Base-by-base conservation (phyloP, 2,797 vertebrate species). In the Cirrhinus molitorella region DNA sequence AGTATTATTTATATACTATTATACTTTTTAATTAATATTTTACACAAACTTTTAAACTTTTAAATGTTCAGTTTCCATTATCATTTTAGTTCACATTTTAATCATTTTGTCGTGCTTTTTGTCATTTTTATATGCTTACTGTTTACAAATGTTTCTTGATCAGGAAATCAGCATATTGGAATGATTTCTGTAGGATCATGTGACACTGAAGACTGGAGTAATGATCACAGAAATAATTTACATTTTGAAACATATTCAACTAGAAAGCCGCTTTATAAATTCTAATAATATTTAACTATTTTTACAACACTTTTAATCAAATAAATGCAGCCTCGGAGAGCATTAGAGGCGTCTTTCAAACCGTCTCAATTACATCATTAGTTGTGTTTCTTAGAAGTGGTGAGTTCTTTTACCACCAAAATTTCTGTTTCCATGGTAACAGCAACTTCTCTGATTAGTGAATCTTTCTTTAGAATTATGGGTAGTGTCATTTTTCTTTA, bases 341-440 rank as follows among this genome's bases (percentile, higher is more conserved):
- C 8, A 25, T 49, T 7, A 19, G 34, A 37, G 7, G 7, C 25
- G 12, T 51, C 10, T 51, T 51, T 49, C 25, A 34, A 21, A 51
- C 25, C 0, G 47, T 8, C 47, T 73, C 1, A 25, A 73, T 72
- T 21, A 13, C 70, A 72, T 51, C 17, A 72, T 73, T 53, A 31
- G 47, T 47, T 51, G 11, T 31, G 16, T 23, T 71, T 71, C 59
- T 8, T 17, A 7, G 14, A 49, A 28, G 40, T 21, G 70, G 70
- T 34, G 70, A 53, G 5, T 13, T 73, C 17, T 73, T 72, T 73
- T 51, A 73, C 17, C 21, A 53, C 47, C 28, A 53, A 34, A 63
- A n/a, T 63, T 51, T 51, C 10, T 31, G 70, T 72, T 72, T 73
- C 47, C 47, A 73, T 73, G 70, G 70, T 51, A 72, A 72, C 45